Evolutionary conservation across 2,888 invertebrate genomes (phyloP).

Genomic region (Opisthograptis luteolata): DNA sequence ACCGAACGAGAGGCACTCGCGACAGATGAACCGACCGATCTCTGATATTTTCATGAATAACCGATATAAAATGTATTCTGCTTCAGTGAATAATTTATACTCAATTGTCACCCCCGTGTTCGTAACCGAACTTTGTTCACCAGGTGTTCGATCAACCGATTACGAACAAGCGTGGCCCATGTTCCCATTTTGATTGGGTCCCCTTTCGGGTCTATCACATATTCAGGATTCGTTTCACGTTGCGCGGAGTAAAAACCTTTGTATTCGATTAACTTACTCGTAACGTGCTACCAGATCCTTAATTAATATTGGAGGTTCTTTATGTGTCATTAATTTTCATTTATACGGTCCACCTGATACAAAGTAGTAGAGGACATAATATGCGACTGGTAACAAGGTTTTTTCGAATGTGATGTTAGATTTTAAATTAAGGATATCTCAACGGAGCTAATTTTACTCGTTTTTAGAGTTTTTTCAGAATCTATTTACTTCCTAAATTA

Average conservation of each 20-base stretch:
- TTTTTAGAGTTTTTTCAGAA: too few species aligned
- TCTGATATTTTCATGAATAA: slow-evolving; percentile 71
- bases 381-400: neutral
- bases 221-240: slow-evolving; percentile 32
- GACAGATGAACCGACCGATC: slow-evolving; percentile 47
- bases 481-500: too few species aligned
- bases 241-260: slow-evolving; percentile 29
- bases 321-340: slow-evolving; percentile 22
- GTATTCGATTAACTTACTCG: slow-evolving; percentile 28
- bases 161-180: slow-evolving; percentile 45
- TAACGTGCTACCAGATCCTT: slow-evolving; percentile 22
- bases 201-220: slow-evolving; percentile 28
- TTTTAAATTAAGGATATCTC: slow-evolving; percentile 1
- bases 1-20: slow-evolving; percentile 60
- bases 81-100: slow-evolving; percentile 74
- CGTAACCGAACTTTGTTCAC: slow-evolving; percentile 52
- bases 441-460: too few species aligned
- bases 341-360: slow-evolving; percentile 13
- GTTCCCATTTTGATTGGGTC: slow-evolving; percentile 41
- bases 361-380: slow-evolving; percentile 5
- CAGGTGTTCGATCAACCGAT: slow-evolving; percentile 65
- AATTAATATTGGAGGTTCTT: slow-evolving; percentile 24
- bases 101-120: slow-evolving; percentile 59
- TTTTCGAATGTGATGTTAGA: neutral
- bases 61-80: slow-evolving; percentile 70